Percentiles rank a stretch among this genome's conserved stretches.
Evolutionary conservation across 1,140 invertebrate genomes (phyloP).

Genomic region (Eupristina koningsbergeri): DNA sequence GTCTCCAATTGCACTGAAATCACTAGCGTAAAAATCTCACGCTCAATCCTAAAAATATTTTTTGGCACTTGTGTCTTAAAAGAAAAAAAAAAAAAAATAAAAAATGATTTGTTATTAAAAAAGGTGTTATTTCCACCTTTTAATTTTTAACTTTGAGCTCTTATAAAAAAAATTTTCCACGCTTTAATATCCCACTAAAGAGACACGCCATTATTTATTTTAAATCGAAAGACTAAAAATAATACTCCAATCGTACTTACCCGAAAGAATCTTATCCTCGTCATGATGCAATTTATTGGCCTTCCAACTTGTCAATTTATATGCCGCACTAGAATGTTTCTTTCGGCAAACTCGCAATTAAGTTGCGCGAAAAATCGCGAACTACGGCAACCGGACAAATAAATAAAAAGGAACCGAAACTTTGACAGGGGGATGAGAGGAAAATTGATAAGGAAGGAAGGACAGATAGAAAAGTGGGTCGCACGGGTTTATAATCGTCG

Average conservation of each 20-base stretch:
- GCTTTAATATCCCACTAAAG: too few relatives aligned
- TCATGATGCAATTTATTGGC: slow-evolving; percentile 34
- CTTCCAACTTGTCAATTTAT: background rate
- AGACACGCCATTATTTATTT: background rate
- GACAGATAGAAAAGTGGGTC: slow-evolving; percentile 55
- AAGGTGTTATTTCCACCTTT: too few relatives aligned
- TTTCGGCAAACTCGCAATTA: background rate
- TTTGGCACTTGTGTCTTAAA: background rate
- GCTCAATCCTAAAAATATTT: background rate
- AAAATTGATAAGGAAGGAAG: slow-evolving; percentile 16
- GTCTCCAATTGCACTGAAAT: too few relatives aligned
- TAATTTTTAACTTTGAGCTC: too few relatives aligned
- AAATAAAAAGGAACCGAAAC: background rate
- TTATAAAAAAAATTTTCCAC: too few relatives aligned
- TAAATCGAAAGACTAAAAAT: background rate
- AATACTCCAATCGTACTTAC: slow-evolving; percentile 38
- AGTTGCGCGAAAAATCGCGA: background rate
- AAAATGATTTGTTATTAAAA: too few relatives aligned
- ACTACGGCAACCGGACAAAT: background rate
- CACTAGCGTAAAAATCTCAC: too few relatives aligned
- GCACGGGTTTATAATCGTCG: slow-evolving; percentile 61
- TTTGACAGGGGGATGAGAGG: background rate
- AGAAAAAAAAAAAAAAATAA: too few relatives aligned
- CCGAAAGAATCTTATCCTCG: slow-evolving; percentile 53
- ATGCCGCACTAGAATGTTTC: background rate